Base-by-base conservation (phyloP, 2,113 vertebrate species). In the Todiramphus saurophagus region DNA sequence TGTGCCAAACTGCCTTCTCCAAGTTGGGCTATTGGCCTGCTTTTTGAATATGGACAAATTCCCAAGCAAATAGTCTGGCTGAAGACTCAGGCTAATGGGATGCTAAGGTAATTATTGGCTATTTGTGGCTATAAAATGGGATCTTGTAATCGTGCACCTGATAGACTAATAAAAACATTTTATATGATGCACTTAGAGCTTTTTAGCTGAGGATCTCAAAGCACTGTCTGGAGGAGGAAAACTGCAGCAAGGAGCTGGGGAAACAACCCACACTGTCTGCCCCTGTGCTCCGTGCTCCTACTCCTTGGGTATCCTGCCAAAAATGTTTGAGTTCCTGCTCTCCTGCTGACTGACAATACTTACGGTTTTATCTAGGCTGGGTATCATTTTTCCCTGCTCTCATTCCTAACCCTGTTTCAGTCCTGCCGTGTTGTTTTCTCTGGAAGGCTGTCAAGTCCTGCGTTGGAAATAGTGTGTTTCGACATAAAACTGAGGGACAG, bases 91-190 rank as follows among this genome's bases (percentile, higher is more conserved):
- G 77, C 83, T 96, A 95, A 91, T 93, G 89, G 86, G 33, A 85
- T 83, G 60, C 87, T 94, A 92, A 92, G 87, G 92, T 95, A 96
- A 93, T 94, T 97, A 92, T 92, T 68, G 64, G 67, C 79, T 96
- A 87, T 95, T 96, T 95, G 87, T 89, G 85, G 79, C 87, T 85
- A 76, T 94, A 95, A 96, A 96, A 95, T 50, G 66, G 84, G 90
- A 82, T 78, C 93, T 94, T 1, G 0, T 87, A 96, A 92, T 94
- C 89, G 39, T 33, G 91, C 66, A 96, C 94, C 94, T 95, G 93
- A 93, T 85, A 91, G 85, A 88, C 87, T 90, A 95, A 93, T 90
- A 86, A 95, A 95, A 95, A 88, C 85, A 73, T 62, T 95, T 96
- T 82, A 93, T 80, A 89, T 44, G 63, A 88, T 85, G 94, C 88